Base-by-base conservation (phyloP, 2,888 invertebrate species). In the Euzophera pinguis region DNA sequence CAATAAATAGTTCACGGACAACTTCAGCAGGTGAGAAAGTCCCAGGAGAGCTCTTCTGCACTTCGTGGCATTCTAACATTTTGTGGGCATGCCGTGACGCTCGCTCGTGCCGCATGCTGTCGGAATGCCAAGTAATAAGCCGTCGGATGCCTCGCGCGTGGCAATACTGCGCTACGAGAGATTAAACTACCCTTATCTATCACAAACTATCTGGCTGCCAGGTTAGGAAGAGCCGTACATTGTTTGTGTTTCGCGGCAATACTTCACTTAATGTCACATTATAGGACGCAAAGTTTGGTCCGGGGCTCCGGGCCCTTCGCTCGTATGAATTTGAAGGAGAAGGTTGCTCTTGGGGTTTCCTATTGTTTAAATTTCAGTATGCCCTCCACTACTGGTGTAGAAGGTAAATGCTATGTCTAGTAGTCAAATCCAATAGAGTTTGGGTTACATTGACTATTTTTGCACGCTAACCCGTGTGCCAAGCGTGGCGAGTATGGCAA, bases 101-200 rank as follows among this genome's bases (percentile, higher is more conserved):
- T 39, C 59, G 57, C 62, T 12, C 2, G 39, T 4, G 60, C 53
- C 62, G 72, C 66, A 69, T 74, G 71, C 69, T 63, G 66, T 69
- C 66, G 57, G 69, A 68, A 67, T 67, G 66, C 65, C 67, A 72
- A 73, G 64, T 54, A 52, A 50, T 42, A 50, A 43, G 43, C 34
- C 34, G 32, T 22, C 3, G 22, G 3, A 5, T 22, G 6, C 7
- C 12, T 7, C 12, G 41, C 10, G 22, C 27, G 49, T 22, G 4
- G 47, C 47, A 17, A 43, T 42, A 17, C 16, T 42, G 41, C 29
- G 29, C 43, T 16, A n/a, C 29, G 43, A 43, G 22, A 43, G 27
- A 43, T 22, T 43, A 43, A 29, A 27, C 29, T 43, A 43, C 14
- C 27, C 27, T 43, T 43, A 29, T 43, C 27, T n/a, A n/a, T n/a